Percentiles rank a stretch among this genome's conserved stretches.
Evolutionary conservation across 2,797 vertebrate genomes (phyloP).

Genomic region (Sebastes glaucus): DNA sequence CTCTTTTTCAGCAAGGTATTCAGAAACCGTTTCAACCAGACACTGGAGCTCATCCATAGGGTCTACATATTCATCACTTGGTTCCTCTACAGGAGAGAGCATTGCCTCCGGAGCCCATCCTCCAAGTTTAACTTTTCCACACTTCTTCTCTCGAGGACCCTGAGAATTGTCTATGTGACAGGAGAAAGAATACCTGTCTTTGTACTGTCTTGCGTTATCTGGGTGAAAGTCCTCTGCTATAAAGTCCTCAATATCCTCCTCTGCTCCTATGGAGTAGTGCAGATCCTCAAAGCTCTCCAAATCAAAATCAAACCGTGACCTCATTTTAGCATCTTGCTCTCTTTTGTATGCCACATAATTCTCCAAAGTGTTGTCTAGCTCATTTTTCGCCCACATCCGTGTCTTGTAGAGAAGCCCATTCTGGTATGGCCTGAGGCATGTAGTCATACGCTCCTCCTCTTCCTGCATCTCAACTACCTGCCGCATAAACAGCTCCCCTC

Average conservation of each 20-base stretch:
- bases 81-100: constrained; percentile 87
- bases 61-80: constrained; percentile 88
- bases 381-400: constrained; percentile 82
- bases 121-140: constrained; percentile 70
- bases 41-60: constrained; percentile 95
- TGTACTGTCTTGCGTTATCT: constrained; percentile 55
- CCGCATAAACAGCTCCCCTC: constrained; percentile 75
- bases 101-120: constrained; percentile 77
- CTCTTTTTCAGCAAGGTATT: constrained; percentile 98
- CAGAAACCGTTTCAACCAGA: constrained; percentile 95
- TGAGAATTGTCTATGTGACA: constrained; percentile 64
- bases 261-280: constrained; percentile 73
- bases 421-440: constrained; percentile 86
- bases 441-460: constrained; percentile 78
- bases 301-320: constrained; percentile 79
- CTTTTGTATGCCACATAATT: constrained; percentile 82
- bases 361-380: constrained; percentile 77
- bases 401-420: constrained; percentile 91
- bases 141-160: constrained; percentile 71
- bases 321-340: constrained; percentile 65
- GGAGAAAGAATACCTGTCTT: constrained; percentile 53
- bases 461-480: constrained; percentile 81
- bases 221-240: constrained; percentile 57
- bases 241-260: constrained; percentile 83
- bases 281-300: constrained; percentile 84